Base-by-base conservation (phyloP, 2,113 vertebrate species). In the Steatornis caripensis region DNA sequence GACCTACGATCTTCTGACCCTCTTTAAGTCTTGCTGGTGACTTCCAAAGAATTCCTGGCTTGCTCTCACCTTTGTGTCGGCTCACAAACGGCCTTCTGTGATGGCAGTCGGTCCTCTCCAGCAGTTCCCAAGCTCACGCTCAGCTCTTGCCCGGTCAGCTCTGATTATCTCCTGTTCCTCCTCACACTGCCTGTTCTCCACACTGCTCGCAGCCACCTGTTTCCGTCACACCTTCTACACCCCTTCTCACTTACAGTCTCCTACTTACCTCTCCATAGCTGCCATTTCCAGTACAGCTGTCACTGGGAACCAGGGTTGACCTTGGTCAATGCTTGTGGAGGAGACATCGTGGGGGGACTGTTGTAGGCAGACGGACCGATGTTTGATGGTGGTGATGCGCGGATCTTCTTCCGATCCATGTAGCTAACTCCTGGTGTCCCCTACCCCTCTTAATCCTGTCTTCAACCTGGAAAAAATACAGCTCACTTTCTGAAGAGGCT, bases 1-100 rank as follows among this genome's bases (percentile, higher is more conserved):
- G 72, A 78, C 90, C 96, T 62, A 29, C 3, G 26, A 54, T 88
- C 93, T 90, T 46, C 93, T 89, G 76, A 84, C 64, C 71, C 43
- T 60, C 88, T 86, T 32, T 41, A 51, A 75, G 71, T 45, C 60
- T 71, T 84, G 49, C 39, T 93, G 78, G 75, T 66, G 85, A n/a
- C 51, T 94, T 74, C 79, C 83, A 66, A 77, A 77, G 54, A 15
- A 36, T 70, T 89, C 53, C 61, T 65, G 89, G 49, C 34, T 79
- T 89, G 37, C 41, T 88, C 37, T 34, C 79, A 80, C 81, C 87
- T 90, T 79, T 37, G 3, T 70, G 37, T 23, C 3, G 2, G 51
- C 72, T 90, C 86, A 39, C 62, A 72, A 34, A 2, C n/a, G 49
- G 58, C 53, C 22, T 76, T 45, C 53, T 61, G 21, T 45, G 30